Conservation (phyloP, 2,888 invertebrate species). For the Drosophila cognata region DNA sequence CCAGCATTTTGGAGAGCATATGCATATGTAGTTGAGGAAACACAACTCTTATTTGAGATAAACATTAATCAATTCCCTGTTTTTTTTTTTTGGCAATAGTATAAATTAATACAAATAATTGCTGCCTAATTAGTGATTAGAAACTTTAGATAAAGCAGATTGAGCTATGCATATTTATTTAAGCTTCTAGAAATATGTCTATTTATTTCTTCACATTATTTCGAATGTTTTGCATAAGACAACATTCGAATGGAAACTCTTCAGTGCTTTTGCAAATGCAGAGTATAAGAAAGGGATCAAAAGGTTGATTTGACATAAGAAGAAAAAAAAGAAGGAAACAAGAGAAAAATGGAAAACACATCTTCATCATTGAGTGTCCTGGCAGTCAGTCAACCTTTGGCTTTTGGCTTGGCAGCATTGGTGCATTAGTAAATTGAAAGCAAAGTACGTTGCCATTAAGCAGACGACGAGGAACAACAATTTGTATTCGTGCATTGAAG, state of each 20-base stretch:
- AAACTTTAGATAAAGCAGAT: background rate
- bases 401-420: conserved; percentile 48
- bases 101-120: background rate
- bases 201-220: background rate
- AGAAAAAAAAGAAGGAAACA: background rate
- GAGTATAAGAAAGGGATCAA: background rate
- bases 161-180: background rate
- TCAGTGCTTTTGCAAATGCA: background rate
- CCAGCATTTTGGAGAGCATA: background rate
- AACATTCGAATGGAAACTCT: background rate
- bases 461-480: conserved; percentile 43
- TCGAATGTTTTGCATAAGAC: background rate
- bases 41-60: background rate
- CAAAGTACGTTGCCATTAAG: conserved; percentile 59
- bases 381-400: conserved; percentile 68
- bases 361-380: conserved; percentile 46
- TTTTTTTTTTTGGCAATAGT: too few relatives aligned
- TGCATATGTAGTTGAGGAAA: background rate
- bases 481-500: conserved; percentile 56
- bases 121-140: background rate
- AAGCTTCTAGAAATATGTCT: background rate
- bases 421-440: conserved; percentile 80
- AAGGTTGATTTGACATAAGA: background rate
- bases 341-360: conserved; percentile 12
- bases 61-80: background rate